These are phyloP conservation scores for Lithophane socia DNA, from an alignment of 2,888 invertebrate species.

Conservation along the genomic window DNA sequence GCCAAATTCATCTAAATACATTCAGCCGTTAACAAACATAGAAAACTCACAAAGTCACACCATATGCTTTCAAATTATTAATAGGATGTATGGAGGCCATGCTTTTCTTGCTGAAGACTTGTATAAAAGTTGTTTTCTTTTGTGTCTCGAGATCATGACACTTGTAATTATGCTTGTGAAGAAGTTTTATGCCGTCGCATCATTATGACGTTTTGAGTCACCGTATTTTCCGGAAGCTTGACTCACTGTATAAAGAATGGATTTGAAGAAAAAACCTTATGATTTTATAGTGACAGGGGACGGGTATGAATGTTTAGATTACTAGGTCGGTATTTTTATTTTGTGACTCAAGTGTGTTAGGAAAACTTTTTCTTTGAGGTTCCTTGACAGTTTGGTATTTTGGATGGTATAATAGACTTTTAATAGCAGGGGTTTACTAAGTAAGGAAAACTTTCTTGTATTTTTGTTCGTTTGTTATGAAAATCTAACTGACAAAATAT, in stretches of 20 bases:
- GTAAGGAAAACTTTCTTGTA: not conserved
- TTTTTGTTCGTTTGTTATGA: not conserved
- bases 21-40: not conserved
- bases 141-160: conserved; percentile 37
- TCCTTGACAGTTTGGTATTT: not conserved
- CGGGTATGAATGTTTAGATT: conserved; percentile 31
- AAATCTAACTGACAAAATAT: not conserved
- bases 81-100: not conserved
- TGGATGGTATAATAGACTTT: not conserved
- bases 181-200: conserved; percentile 40
- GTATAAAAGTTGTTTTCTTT: conserved; percentile 26
- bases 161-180: conserved; percentile 42
- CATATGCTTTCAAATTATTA: not conserved
- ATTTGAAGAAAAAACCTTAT: conserved; percentile 37
- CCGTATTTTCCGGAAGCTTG: conserved; percentile 51
- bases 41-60: not conserved
- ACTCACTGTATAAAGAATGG: conserved; percentile 42
- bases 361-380: not conserved
- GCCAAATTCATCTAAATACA: not conserved
- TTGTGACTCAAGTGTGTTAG: conserved; percentile 12
- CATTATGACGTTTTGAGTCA: conserved; percentile 58
- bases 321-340: conserved; percentile 23
- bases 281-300: conserved; percentile 10
- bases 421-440: not conserved
- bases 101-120: not conserved